Evolutionary conservation across 2,888 invertebrate genomes (phyloP).

Genomic region (Trimorus sp.): DNA sequence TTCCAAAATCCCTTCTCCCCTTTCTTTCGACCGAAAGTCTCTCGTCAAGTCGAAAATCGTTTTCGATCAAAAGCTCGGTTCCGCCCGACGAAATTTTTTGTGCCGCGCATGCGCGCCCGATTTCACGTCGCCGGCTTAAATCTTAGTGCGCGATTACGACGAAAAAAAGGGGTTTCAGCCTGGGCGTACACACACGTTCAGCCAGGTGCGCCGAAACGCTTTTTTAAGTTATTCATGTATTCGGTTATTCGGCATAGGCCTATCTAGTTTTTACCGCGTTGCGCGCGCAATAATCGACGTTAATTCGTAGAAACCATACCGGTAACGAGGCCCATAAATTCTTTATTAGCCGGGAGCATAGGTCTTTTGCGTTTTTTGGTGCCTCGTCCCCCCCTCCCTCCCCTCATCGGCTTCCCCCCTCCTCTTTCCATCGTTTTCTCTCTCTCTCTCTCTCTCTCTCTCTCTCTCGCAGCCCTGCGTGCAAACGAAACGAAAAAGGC

Average conservation of each 20-base stretch:
- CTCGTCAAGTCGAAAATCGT: too few relatives aligned
- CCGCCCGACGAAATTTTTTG: too few relatives aligned
- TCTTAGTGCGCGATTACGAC: slow-evolving; percentile 41
- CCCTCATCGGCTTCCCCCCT: too few relatives aligned
- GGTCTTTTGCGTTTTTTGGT: slow-evolving; percentile 65
- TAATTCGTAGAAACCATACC: slow-evolving; percentile 81
- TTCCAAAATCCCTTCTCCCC: too few relatives aligned
- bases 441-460: slow-evolving; percentile 12
- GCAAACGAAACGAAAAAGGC: slow-evolving; percentile 64
- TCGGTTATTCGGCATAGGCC: slow-evolving; percentile 79
- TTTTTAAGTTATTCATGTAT: slow-evolving; percentile 81
- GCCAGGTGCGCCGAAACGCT: slow-evolving; percentile 75
- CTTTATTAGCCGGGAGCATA: slow-evolving; percentile 77
- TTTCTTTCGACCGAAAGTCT: too few relatives aligned
- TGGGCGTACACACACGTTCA: slow-evolving; percentile 3
- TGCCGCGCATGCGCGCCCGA: too few relatives aligned
- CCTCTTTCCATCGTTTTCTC: background rate
- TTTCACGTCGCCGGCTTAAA: slow-evolving; percentile 41
- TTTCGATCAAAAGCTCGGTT: too few relatives aligned
- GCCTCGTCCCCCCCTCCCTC: background rate
- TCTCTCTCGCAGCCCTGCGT: slow-evolving; percentile 3
- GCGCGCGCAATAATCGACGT: slow-evolving; percentile 78
- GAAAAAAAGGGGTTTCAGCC: slow-evolving; percentile 34
- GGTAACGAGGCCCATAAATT: slow-evolving; percentile 80
- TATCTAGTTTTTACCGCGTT: slow-evolving; percentile 74